Percentiles rank a stretch among this genome's conserved stretches.
These are phyloP conservation scores for Bujurquina vittata DNA, from an alignment of 2,113 vertebrate species.

Conservation along the genomic window DNA sequence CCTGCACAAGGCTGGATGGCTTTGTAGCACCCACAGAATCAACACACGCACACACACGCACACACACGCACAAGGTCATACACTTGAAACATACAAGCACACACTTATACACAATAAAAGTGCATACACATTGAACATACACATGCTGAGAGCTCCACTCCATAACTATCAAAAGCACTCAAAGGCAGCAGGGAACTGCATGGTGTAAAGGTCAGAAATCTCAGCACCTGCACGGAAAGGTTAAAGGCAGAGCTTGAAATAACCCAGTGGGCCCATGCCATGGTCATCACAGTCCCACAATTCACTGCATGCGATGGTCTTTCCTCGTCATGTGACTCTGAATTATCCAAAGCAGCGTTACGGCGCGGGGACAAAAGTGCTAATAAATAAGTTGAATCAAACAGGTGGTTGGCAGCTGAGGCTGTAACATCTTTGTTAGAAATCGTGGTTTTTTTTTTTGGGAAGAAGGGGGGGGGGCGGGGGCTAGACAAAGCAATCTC, in stretches of 20 bases:
- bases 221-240: conserved; percentile 74
- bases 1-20: conserved; percentile 34
- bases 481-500: neutral
- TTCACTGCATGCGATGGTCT: conserved; percentile 19
- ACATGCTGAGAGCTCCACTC: conserved; percentile 52
- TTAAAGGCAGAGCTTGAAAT: conserved; percentile 74
- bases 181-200: conserved; percentile 61
- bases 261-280: conserved; percentile 32
- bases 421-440: conserved; percentile 7
- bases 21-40: conserved; percentile 27
- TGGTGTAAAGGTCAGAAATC: conserved; percentile 70
- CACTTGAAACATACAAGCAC: conserved; percentile 34
- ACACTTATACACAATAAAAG: conserved; percentile 40
- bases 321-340: neutral
- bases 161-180: conserved; percentile 67
- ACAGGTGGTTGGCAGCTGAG: neutral
- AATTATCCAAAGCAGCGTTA: neutral
- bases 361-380: neutral
- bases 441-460: neutral
- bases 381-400: conserved; percentile 20
- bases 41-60: conserved; percentile 8
- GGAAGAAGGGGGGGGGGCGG: neutral
- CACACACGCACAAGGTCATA: neutral
- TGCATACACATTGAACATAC: conserved; percentile 34
- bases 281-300: conserved; percentile 10